phyloP scores from a whole-genome alignment of 2,888 invertebrate genomes.

The Drosophila diplacantha region DNA sequence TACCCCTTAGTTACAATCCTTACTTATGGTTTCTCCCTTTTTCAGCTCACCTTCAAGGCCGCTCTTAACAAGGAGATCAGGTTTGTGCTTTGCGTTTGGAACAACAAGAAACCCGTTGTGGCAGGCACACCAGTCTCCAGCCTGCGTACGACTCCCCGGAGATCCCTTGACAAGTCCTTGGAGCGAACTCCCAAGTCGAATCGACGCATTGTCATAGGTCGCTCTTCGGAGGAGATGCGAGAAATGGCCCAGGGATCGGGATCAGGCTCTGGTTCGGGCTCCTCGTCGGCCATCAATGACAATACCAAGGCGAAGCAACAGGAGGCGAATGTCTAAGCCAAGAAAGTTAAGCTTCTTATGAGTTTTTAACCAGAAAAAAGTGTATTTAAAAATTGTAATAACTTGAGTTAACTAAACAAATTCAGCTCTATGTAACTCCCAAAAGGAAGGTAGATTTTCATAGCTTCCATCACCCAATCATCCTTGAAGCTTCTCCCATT shows the following conservation, averaged over 20 bases:
- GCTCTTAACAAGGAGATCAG: slow-evolving; percentile 63
- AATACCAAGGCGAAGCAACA: background rate
- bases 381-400: slow-evolving; percentile 1
- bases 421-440: background rate
- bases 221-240: slow-evolving; percentile 60
- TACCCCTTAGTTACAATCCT: background rate
- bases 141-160: slow-evolving; percentile 56
- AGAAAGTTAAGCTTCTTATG: background rate
- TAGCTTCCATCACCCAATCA: background rate
- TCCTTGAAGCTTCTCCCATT: slow-evolving; percentile 4
- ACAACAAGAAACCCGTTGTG: slow-evolving; percentile 69
- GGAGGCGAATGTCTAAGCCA: slow-evolving; percentile 20
- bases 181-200: slow-evolving; percentile 59
- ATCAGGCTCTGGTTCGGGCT: background rate
- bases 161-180: slow-evolving; percentile 58
- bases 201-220: slow-evolving; percentile 48
- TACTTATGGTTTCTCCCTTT: background rate
- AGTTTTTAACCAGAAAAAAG: slow-evolving; percentile 5
- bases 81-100: slow-evolving; percentile 71
- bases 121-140: slow-evolving; percentile 58
- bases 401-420: background rate
- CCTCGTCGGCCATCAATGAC: background rate
- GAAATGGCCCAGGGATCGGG: slow-evolving; percentile 42
- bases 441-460: background rate
- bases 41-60: slow-evolving; percentile 57